Percentiles rank a stretch among this genome's conserved stretches.
phyloP scores from a whole-genome alignment of 1,140 invertebrate species.

The Brachionus koreanus region DNA sequence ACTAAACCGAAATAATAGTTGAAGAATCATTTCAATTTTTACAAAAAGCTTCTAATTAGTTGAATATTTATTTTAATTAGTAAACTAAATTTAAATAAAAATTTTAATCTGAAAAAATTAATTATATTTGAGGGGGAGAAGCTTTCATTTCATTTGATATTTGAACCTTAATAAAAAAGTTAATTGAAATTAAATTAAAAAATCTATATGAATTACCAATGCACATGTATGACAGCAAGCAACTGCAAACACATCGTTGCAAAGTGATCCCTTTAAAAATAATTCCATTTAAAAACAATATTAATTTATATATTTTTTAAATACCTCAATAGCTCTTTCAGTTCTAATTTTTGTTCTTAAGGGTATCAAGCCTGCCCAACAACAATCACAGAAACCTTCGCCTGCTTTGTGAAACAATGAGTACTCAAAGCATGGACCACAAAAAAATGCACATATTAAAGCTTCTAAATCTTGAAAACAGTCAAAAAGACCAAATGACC shows the following conservation, averaged over 20 bases:
- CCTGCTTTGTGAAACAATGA: neutral
- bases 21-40: too few relatives aligned
- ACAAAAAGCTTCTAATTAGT: too few relatives aligned
- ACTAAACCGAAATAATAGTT: too few relatives aligned
- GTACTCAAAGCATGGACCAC: neutral
- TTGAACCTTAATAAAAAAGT: neutral
- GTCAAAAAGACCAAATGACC: neutral
- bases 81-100: neutral
- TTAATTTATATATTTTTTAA: neutral
- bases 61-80: too few relatives aligned
- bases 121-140: neutral
- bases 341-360: slow-evolving; percentile 36
- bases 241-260: neutral
- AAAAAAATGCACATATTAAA: slow-evolving; percentile 22
- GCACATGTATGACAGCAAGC: neutral
- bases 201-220: neutral
- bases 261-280: neutral
- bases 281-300: neutral
- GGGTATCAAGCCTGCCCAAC: neutral
- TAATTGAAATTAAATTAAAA: neutral
- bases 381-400: slow-evolving; percentile 20
- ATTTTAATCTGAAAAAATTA: neutral
- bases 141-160: slow-evolving; percentile 18
- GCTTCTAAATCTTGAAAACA: slow-evolving; percentile 11
- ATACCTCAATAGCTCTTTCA: slow-evolving; percentile 25